Base-by-base conservation (phyloP, 2,888 invertebrate species). In the Oxycera nigricornis region DNA sequence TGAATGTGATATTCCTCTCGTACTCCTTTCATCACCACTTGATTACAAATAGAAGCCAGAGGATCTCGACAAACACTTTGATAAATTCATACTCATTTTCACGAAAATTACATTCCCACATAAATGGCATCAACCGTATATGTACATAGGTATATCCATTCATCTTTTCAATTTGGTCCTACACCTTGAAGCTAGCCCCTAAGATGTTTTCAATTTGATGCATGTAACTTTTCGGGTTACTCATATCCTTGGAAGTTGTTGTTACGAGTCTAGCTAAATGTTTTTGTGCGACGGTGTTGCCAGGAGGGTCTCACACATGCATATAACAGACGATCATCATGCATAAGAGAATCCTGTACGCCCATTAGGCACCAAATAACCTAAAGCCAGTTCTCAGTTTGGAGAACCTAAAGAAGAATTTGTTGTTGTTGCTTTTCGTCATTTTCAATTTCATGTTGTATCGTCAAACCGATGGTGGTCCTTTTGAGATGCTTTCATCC, bases 281-380 rank as follows among this genome's bases (percentile, higher is more conserved):
- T 14, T 46, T 46, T 46, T n/a, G n/a, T n/a, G n/a, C n/a, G n/a
- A n/a, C n/a, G n/a, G n/a, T n/a, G n/a, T n/a, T n/a, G n/a, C n/a
- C n/a, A n/a, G n/a, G n/a, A n/a, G n/a, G n/a, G n/a, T n/a, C n/a
- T n/a, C n/a, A n/a, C n/a, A n/a, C n/a, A n/a, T n/a, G n/a, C n/a
- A n/a, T n/a, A n/a, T n/a, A 11, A n/a, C 46, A 46, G 3, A 46
- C 14, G 11, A n/a, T 2, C 17, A 46, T 46, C 46, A 14, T 46
- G 46, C 11, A 46, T 14, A 14, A 46, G 17, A 11, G 2, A 11
- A 46, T 46, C 6, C 46, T 46, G 46, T 46, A 61, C 26, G 28
- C 17, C 31, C 61, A 61, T 61, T 61, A 61, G 61, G 61, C 61
- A 61, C 35, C 61, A 6, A 61, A 61, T 61, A 61, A 61, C 61